Conservation (phyloP, 2,797 vertebrate species). For the Discoglossus pictus region DNA sequence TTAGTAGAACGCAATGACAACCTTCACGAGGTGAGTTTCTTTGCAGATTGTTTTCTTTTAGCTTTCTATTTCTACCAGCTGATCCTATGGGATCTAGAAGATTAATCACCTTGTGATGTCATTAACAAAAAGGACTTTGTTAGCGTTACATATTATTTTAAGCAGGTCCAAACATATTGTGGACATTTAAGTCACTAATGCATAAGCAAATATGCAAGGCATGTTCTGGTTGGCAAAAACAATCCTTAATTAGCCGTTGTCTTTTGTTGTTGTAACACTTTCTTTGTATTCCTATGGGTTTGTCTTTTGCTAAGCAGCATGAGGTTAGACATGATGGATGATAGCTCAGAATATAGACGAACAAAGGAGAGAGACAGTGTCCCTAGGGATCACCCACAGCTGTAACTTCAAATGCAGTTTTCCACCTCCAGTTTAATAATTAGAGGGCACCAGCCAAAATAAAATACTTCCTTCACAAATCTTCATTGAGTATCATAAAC, state of each 20-base stretch:
- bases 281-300: slow-evolving; percentile 58
- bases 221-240: slow-evolving; percentile 55
- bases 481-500: slow-evolving; percentile 10
- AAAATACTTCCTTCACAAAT: slow-evolving; percentile 13
- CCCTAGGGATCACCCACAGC: slow-evolving; percentile 60
- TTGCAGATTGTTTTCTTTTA: slow-evolving; percentile 17
- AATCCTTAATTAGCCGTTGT: slow-evolving; percentile 60
- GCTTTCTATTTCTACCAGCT: background rate
- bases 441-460: slow-evolving; percentile 60
- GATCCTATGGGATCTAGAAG: slow-evolving; percentile 56
- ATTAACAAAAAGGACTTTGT: slow-evolving; percentile 60
- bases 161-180: slow-evolving; percentile 56
- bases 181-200: slow-evolving; percentile 60
- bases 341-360: slow-evolving; percentile 63
- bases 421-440: slow-evolving; percentile 59
- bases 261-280: slow-evolving; percentile 58
- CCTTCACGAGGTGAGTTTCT: slow-evolving; percentile 33
- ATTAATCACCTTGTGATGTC: slow-evolving; percentile 61
- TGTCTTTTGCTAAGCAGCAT: slow-evolving; percentile 61
- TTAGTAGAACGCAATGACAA: slow-evolving; percentile 28
- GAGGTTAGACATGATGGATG: slow-evolving; percentile 64
- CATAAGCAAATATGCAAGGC: slow-evolving; percentile 57
- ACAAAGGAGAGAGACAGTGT: slow-evolving; percentile 66
- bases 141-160: slow-evolving; percentile 52
- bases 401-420: slow-evolving; percentile 59